Conservation (phyloP, 2,113 vertebrate genomes). For the Salvelinus alpinus region DNA sequence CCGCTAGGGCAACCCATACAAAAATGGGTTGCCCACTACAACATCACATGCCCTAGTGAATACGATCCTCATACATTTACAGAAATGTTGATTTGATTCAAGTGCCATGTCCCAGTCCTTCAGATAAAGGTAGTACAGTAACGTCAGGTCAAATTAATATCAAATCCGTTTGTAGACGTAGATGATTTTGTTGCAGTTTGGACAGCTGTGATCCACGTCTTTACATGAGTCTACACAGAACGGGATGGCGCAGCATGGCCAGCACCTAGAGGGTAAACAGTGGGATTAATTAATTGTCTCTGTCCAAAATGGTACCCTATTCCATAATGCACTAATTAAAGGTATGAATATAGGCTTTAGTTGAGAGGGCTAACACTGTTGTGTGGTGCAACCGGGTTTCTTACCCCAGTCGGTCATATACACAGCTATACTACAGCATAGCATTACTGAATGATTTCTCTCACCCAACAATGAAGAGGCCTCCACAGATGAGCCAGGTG, state of each 20-base stretch:
- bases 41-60: no score
- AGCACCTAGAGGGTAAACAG: constrained; percentile 67
- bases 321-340: not conserved
- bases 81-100: not conserved
- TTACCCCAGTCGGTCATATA: not conserved
- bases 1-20: no score
- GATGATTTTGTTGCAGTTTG: constrained; percentile 73
- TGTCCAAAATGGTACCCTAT: not conserved
- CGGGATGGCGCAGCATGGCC: constrained; percentile 85
- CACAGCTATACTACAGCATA: not conserved
- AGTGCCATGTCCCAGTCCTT: not conserved
- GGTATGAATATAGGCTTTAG: not conserved
- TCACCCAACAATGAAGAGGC: constrained; percentile 62
- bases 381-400: not conserved
- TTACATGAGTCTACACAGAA: constrained; percentile 85
- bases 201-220: constrained; percentile 88
- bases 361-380: not conserved
- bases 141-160: constrained; percentile 1
- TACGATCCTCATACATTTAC: no score
- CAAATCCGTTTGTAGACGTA: constrained; percentile 78
- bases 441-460: not conserved
- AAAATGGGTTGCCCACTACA: no score
- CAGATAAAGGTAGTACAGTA: not conserved
- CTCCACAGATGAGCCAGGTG: constrained; percentile 61
- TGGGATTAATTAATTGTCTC: no score